Percentiles rank a stretch among this genome's conserved stretches.
Evolutionary conservation across 2,797 vertebrate genomes (phyloP).

Genomic region (Crenichthys baileyi): DNA sequence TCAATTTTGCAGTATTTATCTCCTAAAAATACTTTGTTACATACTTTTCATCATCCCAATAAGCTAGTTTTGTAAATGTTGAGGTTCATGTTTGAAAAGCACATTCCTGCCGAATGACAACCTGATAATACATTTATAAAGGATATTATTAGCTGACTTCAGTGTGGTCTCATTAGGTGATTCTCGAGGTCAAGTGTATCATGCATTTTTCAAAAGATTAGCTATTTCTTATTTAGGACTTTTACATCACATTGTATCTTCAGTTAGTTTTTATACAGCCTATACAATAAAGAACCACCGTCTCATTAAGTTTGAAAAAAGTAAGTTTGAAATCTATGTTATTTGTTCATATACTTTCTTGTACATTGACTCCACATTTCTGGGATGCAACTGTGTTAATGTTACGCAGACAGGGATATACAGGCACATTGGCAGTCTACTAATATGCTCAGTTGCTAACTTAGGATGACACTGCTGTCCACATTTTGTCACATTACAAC

Average conservation of each 20-base stretch:
- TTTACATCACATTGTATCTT: not conserved
- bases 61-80: constrained; percentile 19
- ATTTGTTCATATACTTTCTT: not conserved
- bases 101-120: constrained; percentile 54
- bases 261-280: not conserved
- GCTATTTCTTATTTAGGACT: constrained; percentile 1
- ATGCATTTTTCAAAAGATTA: constrained; percentile 50
- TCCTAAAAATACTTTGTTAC: constrained; percentile 17
- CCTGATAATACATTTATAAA: constrained; percentile 40
- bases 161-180: constrained; percentile 43
- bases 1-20: constrained; percentile 1
- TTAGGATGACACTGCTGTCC: not conserved
- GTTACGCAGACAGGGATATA: not conserved
- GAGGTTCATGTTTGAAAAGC: constrained; percentile 43
- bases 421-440: not conserved
- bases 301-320: too few species aligned
- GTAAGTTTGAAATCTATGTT: not conserved
- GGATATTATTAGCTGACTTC: constrained; percentile 64
- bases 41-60: constrained; percentile 28
- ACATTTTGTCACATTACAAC: not conserved
- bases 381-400: not conserved
- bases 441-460: not conserved
- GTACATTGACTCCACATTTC: not conserved
- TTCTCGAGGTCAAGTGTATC: constrained; percentile 49
- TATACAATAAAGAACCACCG: not conserved